Evolutionary conservation across 2,888 invertebrate genomes (phyloP).

Genomic region (Branchellion lobata): DNA sequence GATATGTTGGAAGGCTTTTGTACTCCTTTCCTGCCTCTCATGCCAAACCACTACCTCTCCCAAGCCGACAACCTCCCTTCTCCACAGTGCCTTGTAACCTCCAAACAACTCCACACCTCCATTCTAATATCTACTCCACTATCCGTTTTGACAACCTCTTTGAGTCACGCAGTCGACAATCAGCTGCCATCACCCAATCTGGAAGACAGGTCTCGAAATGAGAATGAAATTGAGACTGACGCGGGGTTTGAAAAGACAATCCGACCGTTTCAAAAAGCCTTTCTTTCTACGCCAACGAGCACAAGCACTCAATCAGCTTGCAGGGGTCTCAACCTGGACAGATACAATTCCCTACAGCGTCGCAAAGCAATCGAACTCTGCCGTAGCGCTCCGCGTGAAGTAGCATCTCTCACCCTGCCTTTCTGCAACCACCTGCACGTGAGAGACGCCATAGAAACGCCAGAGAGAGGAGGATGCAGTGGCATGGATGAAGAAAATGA

Average conservation of each 20-base stretch:
- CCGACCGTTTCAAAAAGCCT: no score
- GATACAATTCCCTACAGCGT: constrained; percentile 9
- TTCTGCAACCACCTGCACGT: constrained; percentile 32
- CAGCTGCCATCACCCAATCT: no score
- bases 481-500: neutral
- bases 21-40: constrained; percentile 26
- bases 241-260: no score
- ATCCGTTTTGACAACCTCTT: neutral
- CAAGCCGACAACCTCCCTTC: neutral
- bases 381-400: neutral
- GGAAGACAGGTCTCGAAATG: no score
- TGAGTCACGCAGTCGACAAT: no score
- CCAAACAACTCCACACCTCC: neutral
- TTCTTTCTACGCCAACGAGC: neutral
- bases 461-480: no score
- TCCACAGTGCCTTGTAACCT: constrained; percentile 22
- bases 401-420: neutral
- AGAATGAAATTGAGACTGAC: no score
- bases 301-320: neutral
- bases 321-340: neutral
- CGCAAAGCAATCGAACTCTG: neutral
- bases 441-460: neutral
- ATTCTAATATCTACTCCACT: neutral
- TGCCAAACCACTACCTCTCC: neutral
- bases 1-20: constrained; percentile 26